These are phyloP conservation scores for Chrysodeixis includens DNA, from an alignment of 2,888 invertebrate species.

Conservation along the genomic window DNA sequence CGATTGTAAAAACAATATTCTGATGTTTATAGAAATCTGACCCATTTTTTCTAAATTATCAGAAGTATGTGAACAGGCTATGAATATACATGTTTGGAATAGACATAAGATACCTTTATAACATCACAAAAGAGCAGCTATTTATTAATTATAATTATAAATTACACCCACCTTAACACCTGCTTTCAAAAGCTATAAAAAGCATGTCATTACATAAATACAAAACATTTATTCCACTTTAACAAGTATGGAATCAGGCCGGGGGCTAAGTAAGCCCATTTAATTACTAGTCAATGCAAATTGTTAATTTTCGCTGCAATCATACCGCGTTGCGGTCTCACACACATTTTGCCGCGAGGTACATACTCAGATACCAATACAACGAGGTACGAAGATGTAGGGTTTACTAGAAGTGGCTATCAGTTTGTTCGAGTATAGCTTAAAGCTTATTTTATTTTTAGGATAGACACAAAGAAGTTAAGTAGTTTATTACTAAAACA, in stretches of 20 bases:
- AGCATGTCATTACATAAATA: constrained; percentile 9
- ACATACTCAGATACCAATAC: constrained; percentile 70
- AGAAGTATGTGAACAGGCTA: too few relatives aligned
- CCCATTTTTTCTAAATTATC: too few relatives aligned
- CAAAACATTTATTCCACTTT: constrained; percentile 29
- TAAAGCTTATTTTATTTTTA: too few relatives aligned
- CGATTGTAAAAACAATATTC: too few relatives aligned
- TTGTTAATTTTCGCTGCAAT: constrained; percentile 63
- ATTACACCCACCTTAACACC: too few relatives aligned
- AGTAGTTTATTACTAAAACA: too few relatives aligned
- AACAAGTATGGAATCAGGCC: constrained; percentile 44
- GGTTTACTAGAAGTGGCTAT: constrained; percentile 7
- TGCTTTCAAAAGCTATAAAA: constrained; percentile 5
- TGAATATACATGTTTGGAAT: too few relatives aligned
- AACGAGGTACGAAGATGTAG: constrained; percentile 46
- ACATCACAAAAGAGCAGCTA: not conserved
- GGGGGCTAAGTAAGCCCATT: constrained; percentile 42
- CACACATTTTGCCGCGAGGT: constrained; percentile 81
- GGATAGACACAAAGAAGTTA: too few relatives aligned
- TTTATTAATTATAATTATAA: not conserved
- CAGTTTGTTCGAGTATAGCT: too few relatives aligned
- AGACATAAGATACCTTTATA: too few relatives aligned
- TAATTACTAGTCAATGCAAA: constrained; percentile 64
- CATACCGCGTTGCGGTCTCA: constrained; percentile 77
- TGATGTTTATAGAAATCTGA: too few relatives aligned